Percentiles rank a stretch among this genome's conserved stretches.
Conservation (phyloP, 1,140 invertebrate species). For the Trichonephila clavata region DNA sequence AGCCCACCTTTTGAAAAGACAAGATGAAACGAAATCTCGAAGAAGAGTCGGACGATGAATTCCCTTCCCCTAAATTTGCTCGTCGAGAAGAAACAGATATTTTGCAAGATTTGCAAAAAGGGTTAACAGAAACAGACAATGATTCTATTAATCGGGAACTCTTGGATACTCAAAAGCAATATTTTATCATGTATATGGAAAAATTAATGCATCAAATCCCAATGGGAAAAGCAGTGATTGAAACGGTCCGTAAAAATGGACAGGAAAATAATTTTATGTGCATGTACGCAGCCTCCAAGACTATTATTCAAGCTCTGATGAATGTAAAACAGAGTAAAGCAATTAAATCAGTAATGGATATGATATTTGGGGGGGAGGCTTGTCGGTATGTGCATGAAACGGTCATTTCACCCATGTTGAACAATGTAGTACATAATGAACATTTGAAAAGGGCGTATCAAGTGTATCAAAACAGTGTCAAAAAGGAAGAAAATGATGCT, state of each 20-base stretch:
- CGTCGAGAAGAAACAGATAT: not conserved
- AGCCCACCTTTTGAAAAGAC: not conserved
- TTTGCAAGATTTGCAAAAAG: not conserved
- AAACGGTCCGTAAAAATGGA: not conserved
- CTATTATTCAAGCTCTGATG: not conserved
- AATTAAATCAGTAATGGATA: not conserved
- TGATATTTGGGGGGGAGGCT: not conserved
- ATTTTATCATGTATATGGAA: slow-evolving; percentile 1
- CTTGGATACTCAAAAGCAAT: not conserved
- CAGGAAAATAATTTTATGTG: not conserved
- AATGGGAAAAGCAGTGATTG: not conserved
- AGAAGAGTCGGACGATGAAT: not conserved
- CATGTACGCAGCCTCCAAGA: slow-evolving; percentile 21
- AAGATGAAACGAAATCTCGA: slow-evolving; percentile 40
- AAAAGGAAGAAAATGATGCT: not conserved
- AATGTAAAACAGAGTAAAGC: slow-evolving; percentile 24
- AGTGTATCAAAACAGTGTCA: not conserved
- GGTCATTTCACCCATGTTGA: not conserved
- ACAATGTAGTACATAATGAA: not conserved
- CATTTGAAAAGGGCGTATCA: not conserved
- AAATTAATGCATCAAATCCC: slow-evolving; percentile 35
- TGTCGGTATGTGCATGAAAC: not conserved
- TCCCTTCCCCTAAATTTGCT: too few species aligned
- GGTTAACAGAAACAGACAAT: too few species aligned
- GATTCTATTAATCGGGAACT: not conserved